phyloP scores from a whole-genome alignment of 2,113 vertebrate species.

The Rhegmatorhina hoffmannsi region DNA sequence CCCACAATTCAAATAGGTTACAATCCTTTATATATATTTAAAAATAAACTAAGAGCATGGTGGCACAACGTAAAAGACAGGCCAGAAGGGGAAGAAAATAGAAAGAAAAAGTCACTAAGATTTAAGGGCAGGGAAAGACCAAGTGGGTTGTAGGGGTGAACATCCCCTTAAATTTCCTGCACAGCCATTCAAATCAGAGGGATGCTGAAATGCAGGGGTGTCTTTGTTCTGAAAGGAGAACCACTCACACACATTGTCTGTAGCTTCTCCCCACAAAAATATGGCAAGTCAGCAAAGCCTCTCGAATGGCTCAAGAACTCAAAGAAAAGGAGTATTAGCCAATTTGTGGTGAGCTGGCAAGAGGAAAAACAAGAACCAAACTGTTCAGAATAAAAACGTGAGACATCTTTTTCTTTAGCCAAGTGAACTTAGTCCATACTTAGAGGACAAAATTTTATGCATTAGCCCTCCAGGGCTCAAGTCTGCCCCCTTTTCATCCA shows the following conservation, averaged over 20 bases:
- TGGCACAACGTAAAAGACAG: neutral
- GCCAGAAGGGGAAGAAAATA: neutral
- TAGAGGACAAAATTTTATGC: neutral
- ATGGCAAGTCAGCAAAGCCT: neutral
- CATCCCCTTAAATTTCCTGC: neutral
- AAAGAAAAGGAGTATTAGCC: neutral
- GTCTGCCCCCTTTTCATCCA: neutral
- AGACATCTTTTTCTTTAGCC: slow-evolving; percentile 25
- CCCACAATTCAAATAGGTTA: neutral
- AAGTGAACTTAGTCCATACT: neutral
- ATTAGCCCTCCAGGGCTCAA: neutral
- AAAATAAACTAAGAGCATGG: neutral
- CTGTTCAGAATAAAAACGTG: neutral
- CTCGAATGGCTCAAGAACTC: neutral
- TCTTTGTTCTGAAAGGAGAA: slow-evolving; percentile 8
- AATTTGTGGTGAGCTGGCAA: neutral
- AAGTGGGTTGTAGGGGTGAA: neutral
- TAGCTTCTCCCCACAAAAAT: neutral
- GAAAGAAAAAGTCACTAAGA: neutral
- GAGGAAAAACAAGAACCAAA: neutral
- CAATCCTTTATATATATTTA: neutral
- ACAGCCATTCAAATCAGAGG: neutral
- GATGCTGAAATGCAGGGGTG: neutral
- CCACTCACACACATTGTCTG: neutral
- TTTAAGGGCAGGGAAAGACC: neutral